These are phyloP conservation scores for Drosophila busckii DNA, from an alignment of 1,140 invertebrate species.

Conservation along the genomic window DNA sequence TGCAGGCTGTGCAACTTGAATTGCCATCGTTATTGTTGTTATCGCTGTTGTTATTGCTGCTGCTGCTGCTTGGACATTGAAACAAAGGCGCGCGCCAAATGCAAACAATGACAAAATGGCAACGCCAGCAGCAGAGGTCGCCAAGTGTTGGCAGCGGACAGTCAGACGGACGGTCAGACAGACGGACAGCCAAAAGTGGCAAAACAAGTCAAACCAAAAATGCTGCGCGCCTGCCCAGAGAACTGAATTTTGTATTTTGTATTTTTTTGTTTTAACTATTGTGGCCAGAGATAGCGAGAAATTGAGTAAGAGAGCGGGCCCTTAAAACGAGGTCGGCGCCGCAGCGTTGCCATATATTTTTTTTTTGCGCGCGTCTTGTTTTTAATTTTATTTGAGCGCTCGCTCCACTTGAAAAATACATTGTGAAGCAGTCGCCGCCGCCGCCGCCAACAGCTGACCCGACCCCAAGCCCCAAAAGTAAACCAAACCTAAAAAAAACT, in stretches of 20 bases:
- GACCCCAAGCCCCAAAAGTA: slow-evolving; percentile 31
- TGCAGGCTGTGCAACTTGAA: slow-evolving; percentile 12
- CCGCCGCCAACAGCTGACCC: slow-evolving; percentile 13
- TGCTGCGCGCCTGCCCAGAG: no score
- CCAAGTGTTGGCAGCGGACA: slow-evolving; percentile 12
- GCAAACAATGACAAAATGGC: slow-evolving; percentile 74
- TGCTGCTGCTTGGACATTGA: slow-evolving; percentile 31
- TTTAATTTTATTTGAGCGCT: slow-evolving; percentile 72
- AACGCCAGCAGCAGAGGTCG: slow-evolving; percentile 41
- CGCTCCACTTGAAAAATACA: slow-evolving; percentile 74
- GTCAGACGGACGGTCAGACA: slow-evolving; percentile 40
- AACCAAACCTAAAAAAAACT: slow-evolving; percentile 14
- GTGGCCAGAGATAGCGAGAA: no score
- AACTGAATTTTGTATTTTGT: no score
- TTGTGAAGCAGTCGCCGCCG: slow-evolving; percentile 44
- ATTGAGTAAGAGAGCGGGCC: no score
- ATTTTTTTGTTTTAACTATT: slow-evolving; percentile 27
- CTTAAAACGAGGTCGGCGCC: slow-evolving; percentile 64
- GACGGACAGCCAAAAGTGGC: slow-evolving; percentile 53
- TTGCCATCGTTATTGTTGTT: slow-evolving; percentile 8
- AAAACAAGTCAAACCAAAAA: slow-evolving; percentile 54
- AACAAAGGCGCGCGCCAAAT: slow-evolving; percentile 63
- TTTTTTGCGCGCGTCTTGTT: slow-evolving; percentile 40
- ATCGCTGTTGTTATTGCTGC: slow-evolving; percentile 9
- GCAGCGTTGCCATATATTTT: slow-evolving; percentile 64